These are phyloP conservation scores for Sinocyclocheilus rhinocerous DNA, from an alignment of 2,113 vertebrate genomes.

Conservation along the genomic window DNA sequence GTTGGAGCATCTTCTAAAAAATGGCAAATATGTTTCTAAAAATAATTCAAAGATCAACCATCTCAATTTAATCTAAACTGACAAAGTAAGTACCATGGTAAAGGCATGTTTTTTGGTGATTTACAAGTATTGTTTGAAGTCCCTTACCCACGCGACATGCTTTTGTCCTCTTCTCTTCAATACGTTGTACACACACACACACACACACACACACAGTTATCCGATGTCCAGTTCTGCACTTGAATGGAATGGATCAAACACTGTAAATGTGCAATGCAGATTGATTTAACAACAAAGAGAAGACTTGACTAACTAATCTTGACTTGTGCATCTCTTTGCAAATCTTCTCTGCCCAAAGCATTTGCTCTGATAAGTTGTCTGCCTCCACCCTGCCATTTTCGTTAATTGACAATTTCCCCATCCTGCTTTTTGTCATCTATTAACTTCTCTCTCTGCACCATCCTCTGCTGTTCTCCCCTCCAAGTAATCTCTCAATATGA, in stretches of 20 bases:
- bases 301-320: neutral
- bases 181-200: neutral
- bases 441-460: neutral
- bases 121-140: too few relatives aligned
- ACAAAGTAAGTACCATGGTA: neutral
- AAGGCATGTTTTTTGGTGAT: neutral
- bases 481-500: neutral
- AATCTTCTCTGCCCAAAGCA: neutral
- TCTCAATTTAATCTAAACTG: neutral
- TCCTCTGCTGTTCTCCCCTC: neutral
- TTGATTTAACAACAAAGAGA: neutral
- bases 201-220: neutral
- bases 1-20: neutral
- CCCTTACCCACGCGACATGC: neutral
- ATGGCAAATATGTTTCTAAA: neutral
- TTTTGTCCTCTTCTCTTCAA: neutral
- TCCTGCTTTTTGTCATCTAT: conserved; percentile 28
- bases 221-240: neutral
- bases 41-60: neutral
- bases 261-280: neutral
- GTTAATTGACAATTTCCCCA: conserved; percentile 48
- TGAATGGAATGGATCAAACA: neutral
- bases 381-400: conserved; percentile 48
- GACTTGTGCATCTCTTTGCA: too few relatives aligned
- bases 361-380: conserved; percentile 42